Evolutionary conservation across 2,797 vertebrate species (phyloP).

Genomic region (Pantherophis alleghaniensis): DNA sequence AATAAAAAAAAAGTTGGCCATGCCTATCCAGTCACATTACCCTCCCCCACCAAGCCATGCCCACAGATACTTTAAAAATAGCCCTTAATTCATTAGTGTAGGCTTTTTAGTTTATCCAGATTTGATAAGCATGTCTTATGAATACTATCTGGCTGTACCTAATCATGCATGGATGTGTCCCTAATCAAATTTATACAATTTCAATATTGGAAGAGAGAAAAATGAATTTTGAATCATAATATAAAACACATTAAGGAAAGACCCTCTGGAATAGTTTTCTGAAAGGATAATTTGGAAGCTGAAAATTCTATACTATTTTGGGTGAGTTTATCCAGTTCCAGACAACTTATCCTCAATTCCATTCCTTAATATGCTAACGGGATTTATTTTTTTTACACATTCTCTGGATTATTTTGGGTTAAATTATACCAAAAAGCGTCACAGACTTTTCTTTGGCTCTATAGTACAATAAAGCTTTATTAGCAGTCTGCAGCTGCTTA

Average conservation of each 20-base stretch:
- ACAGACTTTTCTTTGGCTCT: background rate
- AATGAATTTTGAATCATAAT: background rate
- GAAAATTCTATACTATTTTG: background rate
- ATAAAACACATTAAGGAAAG: background rate
- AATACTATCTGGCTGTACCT: background rate
- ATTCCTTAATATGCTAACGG: background rate
- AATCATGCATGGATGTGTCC: background rate
- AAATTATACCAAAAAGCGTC: background rate
- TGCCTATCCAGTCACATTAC: no score
- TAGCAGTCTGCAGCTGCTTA: background rate
- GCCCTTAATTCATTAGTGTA: background rate
- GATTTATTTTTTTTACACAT: background rate
- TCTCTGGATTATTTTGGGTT: background rate
- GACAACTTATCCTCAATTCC: background rate
- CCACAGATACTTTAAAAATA: background rate
- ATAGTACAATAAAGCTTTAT: background rate
- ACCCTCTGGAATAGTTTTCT: background rate
- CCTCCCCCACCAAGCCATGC: no score
- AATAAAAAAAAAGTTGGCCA: no score
- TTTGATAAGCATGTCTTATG: background rate
- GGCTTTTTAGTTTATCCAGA: background rate
- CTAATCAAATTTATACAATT: background rate
- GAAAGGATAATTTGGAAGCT: background rate
- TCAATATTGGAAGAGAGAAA: background rate
- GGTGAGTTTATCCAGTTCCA: background rate